Evolutionary conservation across 2,113 vertebrate genomes (phyloP).

Genomic region (Willisornis vidua): DNA sequence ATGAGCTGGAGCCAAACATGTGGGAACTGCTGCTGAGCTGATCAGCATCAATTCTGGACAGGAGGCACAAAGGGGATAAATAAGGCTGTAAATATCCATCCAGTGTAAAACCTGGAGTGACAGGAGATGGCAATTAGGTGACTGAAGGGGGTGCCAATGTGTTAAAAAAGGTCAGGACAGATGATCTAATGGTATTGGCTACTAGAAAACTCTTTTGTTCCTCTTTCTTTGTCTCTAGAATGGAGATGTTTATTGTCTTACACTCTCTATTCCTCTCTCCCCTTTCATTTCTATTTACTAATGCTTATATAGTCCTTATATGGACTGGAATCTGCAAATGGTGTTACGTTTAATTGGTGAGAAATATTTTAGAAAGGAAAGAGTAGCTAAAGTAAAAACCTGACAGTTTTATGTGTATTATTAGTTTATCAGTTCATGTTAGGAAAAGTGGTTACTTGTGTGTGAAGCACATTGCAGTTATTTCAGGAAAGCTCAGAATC

Average conservation of each 20-base stretch:
- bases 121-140: not conserved
- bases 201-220: not conserved
- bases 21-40: constrained; percentile 15
- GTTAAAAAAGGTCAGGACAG: not conserved
- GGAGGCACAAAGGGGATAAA: not conserved
- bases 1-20: not conserved
- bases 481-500: not conserved
- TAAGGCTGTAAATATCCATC: not conserved
- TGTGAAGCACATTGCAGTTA: not conserved
- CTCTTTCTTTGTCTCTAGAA: constrained; percentile 11
- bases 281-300: not conserved
- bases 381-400: not conserved
- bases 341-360: not conserved
- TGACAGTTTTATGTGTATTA: not conserved
- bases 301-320: not conserved
- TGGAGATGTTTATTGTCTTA: not conserved
- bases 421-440: not conserved
- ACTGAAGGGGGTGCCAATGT: not conserved
- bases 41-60: not conserved
- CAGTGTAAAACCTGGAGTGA: not conserved
- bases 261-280: not conserved
- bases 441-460: not conserved
- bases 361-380: not conserved
- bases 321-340: not conserved
- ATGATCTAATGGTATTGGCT: not conserved